These are phyloP conservation scores for Papilio xuthus DNA, from an alignment of 1,140 invertebrate genomes.

Conservation along the genomic window DNA sequence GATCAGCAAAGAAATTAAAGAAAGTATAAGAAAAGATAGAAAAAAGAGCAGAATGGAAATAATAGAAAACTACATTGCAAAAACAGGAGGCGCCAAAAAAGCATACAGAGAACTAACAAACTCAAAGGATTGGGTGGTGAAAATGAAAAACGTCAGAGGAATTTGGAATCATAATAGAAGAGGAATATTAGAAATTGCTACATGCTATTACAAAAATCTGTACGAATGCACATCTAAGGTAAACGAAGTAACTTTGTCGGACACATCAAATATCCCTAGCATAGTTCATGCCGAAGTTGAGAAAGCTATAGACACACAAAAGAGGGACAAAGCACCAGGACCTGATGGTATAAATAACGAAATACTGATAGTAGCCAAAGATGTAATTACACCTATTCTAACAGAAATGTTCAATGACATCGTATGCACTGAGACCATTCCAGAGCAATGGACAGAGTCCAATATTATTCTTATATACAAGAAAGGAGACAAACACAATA, in stretches of 20 bases:
- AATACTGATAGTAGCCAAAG: slow-evolving; percentile 43
- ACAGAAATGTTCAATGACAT: slow-evolving; percentile 53
- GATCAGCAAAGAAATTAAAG: too few relatives aligned
- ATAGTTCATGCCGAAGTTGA: too few relatives aligned
- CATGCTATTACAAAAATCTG: slow-evolving; percentile 46
- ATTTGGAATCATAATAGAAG: too few relatives aligned
- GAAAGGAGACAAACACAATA: too few relatives aligned
- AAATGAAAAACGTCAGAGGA: too few relatives aligned
- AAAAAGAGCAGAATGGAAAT: slow-evolving; percentile 46
- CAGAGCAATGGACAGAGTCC: not conserved
- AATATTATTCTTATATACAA: too few relatives aligned
- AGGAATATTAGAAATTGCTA: too few relatives aligned
- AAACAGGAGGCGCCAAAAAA: too few relatives aligned
- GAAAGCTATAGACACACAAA: slow-evolving; percentile 42
- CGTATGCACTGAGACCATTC: slow-evolving; percentile 50
- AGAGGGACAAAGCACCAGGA: slow-evolving; percentile 49
- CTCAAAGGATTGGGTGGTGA: too few relatives aligned
- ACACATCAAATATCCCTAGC: too few relatives aligned
- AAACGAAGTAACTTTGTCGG: too few relatives aligned
- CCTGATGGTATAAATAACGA: slow-evolving; percentile 54
- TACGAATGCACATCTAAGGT: slow-evolving; percentile 40
- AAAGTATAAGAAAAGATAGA: slow-evolving; percentile 45
- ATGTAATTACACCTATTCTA: slow-evolving; percentile 45
- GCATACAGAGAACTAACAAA: too few relatives aligned
- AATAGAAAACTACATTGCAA: slow-evolving; percentile 44